These are phyloP conservation scores for Crenichthys baileyi DNA, from an alignment of 2,797 vertebrate species.

Conservation along the genomic window DNA sequence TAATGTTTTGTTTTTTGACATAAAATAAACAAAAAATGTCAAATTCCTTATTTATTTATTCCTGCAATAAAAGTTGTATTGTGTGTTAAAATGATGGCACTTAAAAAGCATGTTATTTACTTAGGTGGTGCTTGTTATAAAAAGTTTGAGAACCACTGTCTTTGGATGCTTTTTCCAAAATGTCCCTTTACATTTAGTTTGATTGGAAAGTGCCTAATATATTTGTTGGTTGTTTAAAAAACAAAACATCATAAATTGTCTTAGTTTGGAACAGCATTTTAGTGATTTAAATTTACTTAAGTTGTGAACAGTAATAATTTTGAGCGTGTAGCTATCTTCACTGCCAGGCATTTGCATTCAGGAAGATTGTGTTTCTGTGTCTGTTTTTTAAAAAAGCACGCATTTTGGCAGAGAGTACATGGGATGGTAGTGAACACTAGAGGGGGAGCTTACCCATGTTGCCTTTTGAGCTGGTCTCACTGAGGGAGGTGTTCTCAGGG, in stretches of 20 bases:
- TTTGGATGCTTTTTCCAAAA: constrained; percentile 9
- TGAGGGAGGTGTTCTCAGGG: constrained; percentile 78
- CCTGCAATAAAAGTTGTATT: background rate
- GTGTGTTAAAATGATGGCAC: background rate
- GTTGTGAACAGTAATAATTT: background rate
- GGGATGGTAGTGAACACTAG: constrained; percentile 92
- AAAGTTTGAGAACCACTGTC: background rate
- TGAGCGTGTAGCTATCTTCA: constrained; percentile 10
- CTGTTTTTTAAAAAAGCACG: constrained; percentile 12
- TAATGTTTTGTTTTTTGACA: background rate
- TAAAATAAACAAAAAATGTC: background rate
- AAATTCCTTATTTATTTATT: background rate
- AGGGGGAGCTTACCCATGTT: constrained; percentile 95
- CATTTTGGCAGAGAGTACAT: constrained; percentile 18
- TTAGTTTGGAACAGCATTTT: background rate
- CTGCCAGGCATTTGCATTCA: constrained; percentile 7
- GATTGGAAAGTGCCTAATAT: background rate
- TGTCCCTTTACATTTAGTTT: constrained; percentile 1
- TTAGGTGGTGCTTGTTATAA: background rate
- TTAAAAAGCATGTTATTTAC: background rate
- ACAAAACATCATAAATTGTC: background rate
- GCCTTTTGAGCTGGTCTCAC: constrained; percentile 77
- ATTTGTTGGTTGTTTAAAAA: constrained; percentile 6
- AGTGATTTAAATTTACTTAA: background rate
- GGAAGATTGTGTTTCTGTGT: background rate